These are phyloP conservation scores for Lepus oiostolus DNA, from an alignment of 2,797 vertebrate genomes.

Conservation along the genomic window DNA sequence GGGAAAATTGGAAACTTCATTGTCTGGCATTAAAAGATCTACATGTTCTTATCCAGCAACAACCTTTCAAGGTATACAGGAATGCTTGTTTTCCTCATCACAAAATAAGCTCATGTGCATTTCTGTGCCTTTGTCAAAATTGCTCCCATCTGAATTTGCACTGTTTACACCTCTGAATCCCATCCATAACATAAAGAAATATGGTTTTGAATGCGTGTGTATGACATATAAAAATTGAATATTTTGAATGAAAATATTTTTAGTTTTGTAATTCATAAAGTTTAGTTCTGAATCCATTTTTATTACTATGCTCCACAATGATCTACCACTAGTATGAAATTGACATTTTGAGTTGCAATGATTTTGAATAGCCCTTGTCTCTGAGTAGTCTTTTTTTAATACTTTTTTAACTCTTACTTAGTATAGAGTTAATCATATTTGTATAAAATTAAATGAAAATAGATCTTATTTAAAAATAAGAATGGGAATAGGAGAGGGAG, in stretches of 20 bases:
- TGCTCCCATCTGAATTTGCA: neutral
- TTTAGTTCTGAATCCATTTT: neutral
- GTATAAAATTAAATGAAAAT: too few relatives aligned
- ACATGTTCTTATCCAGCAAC: neutral
- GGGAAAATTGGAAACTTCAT: constrained; percentile 6
- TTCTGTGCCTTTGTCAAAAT: neutral
- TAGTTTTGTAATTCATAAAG: neutral
- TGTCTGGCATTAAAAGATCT: neutral
- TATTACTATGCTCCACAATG: neutral
- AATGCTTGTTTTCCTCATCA: neutral
- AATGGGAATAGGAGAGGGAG: too few relatives aligned
- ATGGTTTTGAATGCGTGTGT: neutral
- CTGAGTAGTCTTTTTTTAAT: too few relatives aligned
- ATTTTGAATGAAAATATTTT: neutral
- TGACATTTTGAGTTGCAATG: too few relatives aligned
- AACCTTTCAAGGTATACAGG: neutral
- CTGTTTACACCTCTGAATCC: neutral
- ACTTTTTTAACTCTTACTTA: too few relatives aligned
- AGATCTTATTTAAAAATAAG: too few relatives aligned
- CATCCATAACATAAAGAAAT: neutral
- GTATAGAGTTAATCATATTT: too few relatives aligned
- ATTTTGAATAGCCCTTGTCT: too few relatives aligned
- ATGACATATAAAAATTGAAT: too few relatives aligned
- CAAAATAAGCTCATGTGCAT: neutral
- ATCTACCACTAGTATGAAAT: neutral